Percentiles rank a stretch among this genome's conserved stretches.
These are phyloP conservation scores for Drosophila hamatofila DNA, from an alignment of 2,888 invertebrate species.

Conservation along the genomic window DNA sequence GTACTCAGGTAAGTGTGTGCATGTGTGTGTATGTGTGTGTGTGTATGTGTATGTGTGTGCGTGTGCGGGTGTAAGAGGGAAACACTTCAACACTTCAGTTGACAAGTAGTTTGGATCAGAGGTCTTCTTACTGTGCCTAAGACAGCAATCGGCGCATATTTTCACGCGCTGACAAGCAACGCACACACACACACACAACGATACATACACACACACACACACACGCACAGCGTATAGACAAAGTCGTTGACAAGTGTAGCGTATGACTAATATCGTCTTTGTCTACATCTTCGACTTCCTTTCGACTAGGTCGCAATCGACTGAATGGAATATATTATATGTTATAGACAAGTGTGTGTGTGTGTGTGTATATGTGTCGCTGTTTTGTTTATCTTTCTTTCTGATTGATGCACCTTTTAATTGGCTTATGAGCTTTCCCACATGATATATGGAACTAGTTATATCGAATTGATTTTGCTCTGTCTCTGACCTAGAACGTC, in stretches of 20 bases:
- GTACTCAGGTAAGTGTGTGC: not conserved
- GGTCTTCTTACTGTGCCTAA: constrained; percentile 23
- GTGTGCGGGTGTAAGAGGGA: constrained; percentile 34
- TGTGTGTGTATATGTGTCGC: constrained; percentile 7
- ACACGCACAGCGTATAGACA: constrained; percentile 18
- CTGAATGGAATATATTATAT: constrained; percentile 22
- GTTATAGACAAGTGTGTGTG: not conserved
- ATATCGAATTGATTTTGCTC: constrained; percentile 1
- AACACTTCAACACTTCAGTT: constrained; percentile 43
- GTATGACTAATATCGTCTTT: constrained; percentile 50
- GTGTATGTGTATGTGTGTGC: not conserved
- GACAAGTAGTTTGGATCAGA: constrained; percentile 38
- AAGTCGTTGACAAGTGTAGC: constrained; percentile 44
- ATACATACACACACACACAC: not conserved
- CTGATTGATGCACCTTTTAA: constrained; percentile 73
- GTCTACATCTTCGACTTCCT: constrained; percentile 44
- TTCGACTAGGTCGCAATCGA: constrained; percentile 37
- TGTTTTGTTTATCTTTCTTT: constrained; percentile 20
- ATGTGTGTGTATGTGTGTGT: not conserved
- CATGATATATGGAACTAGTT: constrained; percentile 47
- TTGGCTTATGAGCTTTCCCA: constrained; percentile 71
- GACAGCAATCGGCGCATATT: constrained; percentile 42
- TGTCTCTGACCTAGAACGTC: not conserved
- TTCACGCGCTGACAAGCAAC: constrained; percentile 43
- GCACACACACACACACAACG: constrained; percentile 12